Evolutionary conservation across 2,797 vertebrate genomes (phyloP).

Genomic region (Falco concolor): DNA sequence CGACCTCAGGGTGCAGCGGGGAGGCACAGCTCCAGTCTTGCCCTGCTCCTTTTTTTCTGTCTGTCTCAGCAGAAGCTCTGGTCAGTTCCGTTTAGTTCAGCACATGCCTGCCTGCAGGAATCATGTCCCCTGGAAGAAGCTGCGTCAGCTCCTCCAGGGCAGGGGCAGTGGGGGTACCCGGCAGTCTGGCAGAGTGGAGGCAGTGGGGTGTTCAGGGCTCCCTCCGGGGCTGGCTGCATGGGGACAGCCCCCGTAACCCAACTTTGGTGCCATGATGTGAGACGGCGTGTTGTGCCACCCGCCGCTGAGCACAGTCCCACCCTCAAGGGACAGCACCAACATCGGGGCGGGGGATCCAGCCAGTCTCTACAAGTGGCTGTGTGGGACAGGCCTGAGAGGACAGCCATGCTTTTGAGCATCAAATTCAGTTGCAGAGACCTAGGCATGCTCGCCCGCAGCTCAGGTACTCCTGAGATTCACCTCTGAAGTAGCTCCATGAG

Average conservation of each 20-base stretch:
- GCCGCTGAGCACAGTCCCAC: background rate
- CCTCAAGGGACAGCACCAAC: background rate
- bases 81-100: background rate
- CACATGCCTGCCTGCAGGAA: background rate
- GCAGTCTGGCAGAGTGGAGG: background rate
- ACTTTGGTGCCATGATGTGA: too few species aligned
- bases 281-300: accelerated
- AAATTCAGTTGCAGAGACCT: background rate
- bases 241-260: background rate
- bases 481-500: background rate
- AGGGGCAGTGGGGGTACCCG: too few species aligned
- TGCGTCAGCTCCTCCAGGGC: background rate
- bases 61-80: background rate
- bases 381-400: background rate
- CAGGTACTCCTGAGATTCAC: background rate
- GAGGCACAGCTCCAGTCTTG: background rate
- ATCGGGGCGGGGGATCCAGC: background rate
- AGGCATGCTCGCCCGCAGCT: background rate
- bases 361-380: background rate
- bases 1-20: background rate
- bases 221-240: too few species aligned
- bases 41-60: background rate
- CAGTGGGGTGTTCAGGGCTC: background rate
- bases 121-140: background rate
- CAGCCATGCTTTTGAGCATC: background rate